Conservation (phyloP, 2,888 invertebrate species). For the Drosophila mercatorum region DNA sequence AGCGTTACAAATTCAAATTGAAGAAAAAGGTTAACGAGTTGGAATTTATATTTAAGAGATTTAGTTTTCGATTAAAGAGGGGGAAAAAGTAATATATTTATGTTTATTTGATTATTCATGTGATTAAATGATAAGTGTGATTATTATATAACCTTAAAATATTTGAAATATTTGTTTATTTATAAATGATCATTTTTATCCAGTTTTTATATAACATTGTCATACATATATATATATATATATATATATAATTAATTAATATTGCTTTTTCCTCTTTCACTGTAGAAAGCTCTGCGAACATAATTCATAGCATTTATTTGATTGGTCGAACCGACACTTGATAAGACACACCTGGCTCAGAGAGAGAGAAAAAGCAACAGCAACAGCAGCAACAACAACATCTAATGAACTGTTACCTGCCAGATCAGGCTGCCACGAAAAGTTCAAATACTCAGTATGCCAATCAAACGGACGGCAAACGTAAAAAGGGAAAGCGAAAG, state of each 20-base stretch:
- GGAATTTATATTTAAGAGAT: background rate
- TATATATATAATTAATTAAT: background rate
- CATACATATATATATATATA: background rate
- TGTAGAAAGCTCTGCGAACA: slow-evolving; percentile 31
- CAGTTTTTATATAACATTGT: background rate
- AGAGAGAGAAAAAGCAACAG: slow-evolving; percentile 1
- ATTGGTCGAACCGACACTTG: slow-evolving; percentile 15
- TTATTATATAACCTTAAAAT: background rate
- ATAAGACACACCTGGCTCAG: slow-evolving; percentile 35
- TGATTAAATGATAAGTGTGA: background rate
- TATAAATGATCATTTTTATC: background rate
- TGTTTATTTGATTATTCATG: no score
- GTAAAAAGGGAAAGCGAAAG: slow-evolving; percentile 76
- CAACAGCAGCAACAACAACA: slow-evolving; percentile 4
- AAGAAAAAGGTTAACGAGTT: background rate
- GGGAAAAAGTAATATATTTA: background rate
- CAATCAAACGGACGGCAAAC: slow-evolving; percentile 56
- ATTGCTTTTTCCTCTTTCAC: background rate
- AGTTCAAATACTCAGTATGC: slow-evolving; percentile 63
- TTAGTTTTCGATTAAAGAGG: background rate
- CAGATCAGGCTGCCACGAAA: slow-evolving; percentile 46
- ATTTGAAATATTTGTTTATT: background rate
- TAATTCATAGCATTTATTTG: slow-evolving; percentile 37
- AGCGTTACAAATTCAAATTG: background rate
- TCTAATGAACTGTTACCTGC: slow-evolving; percentile 48